Evolutionary conservation across 2,888 invertebrate species (phyloP).

Genomic region (Subacronicta megacephala): DNA sequence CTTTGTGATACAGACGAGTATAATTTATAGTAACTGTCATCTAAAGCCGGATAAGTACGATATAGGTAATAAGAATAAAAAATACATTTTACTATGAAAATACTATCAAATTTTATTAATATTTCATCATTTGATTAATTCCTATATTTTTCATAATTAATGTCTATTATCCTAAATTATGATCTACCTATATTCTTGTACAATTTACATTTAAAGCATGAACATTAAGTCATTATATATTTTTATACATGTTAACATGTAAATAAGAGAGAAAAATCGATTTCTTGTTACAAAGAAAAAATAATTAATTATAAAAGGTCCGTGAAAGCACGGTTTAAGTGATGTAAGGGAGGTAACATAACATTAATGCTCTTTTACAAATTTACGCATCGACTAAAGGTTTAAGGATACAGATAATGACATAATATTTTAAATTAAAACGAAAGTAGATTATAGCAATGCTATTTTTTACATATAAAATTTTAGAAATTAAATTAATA

Average conservation of each 20-base stretch:
- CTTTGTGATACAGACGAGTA: too few species aligned
- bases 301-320: constrained; percentile 12
- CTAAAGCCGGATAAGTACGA: too few species aligned
- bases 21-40: too few species aligned
- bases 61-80: constrained; percentile 23
- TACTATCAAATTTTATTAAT: constrained; percentile 53
- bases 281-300: neutral
- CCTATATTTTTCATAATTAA: constrained; percentile 46
- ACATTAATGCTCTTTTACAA: neutral
- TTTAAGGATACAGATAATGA: neutral
- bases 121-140: constrained; percentile 45
- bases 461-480: too few species aligned
- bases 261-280: constrained; percentile 30
- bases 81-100: constrained; percentile 41
- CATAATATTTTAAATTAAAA: neutral
- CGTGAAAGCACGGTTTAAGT: constrained; percentile 31
- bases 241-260: constrained; percentile 41
- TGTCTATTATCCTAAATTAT: constrained; percentile 43
- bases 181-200: constrained; percentile 52
- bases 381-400: neutral
- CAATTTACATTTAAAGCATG: constrained; percentile 60
- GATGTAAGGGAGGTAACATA: constrained; percentile 26
- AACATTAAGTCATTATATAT: constrained; percentile 51
- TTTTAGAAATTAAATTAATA: neutral
- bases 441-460: neutral